These are phyloP conservation scores for Gibbula magus DNA, from an alignment of 2,888 invertebrate species.

Conservation along the genomic window DNA sequence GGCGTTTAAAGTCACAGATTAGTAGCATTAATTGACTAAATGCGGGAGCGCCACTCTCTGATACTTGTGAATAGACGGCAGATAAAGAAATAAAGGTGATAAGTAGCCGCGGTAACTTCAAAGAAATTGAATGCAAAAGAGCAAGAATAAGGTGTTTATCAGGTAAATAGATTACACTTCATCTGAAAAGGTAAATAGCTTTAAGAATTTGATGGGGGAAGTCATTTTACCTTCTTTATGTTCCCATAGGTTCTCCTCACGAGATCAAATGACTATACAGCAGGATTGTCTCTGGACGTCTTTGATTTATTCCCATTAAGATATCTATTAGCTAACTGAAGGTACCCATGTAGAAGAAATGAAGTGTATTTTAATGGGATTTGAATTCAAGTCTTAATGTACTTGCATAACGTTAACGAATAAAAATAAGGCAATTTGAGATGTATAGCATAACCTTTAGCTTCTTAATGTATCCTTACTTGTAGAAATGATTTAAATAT, in stretches of 20 bases:
- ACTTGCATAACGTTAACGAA: no score
- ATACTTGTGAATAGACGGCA: background rate
- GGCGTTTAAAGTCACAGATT: conserved; percentile 13
- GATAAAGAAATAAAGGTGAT: conserved; percentile 10
- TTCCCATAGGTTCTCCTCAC: background rate
- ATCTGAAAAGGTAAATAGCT: background rate
- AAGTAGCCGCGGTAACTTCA: background rate
- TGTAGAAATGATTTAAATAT: no score
- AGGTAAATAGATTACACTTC: background rate
- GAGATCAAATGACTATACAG: no score
- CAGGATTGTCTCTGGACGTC: no score
- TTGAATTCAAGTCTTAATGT: no score
- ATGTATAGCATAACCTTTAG: no score
- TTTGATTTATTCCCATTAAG: no score
- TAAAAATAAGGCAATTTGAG: no score
- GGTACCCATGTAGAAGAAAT: no score
- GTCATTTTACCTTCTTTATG: background rate
- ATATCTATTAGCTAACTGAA: no score
- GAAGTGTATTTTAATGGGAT: no score
- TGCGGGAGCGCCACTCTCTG: background rate
- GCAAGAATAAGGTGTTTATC: background rate
- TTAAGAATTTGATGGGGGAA: background rate
- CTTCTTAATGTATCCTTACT: no score
- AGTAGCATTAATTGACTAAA: conserved; percentile 6
- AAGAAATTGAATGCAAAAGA: background rate